A percentile compares a stretch with the other conserved stretches of the same genome.
Conservation (phyloP, 2,888 invertebrate species). For the Dryadula phaetusa region DNA sequence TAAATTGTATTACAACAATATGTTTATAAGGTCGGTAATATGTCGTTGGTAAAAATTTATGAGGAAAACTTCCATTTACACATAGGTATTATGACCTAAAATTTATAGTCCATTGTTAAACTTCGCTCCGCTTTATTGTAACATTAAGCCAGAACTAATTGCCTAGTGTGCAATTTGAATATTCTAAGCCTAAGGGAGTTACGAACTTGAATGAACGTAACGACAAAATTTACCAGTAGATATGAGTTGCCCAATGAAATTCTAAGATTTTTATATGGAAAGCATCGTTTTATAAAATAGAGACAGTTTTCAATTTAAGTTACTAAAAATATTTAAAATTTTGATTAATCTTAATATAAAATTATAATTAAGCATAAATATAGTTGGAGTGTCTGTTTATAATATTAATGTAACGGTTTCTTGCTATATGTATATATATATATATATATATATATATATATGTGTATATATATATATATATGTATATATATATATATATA, state of each 20-base stretch:
- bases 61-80: constrained; percentile 40
- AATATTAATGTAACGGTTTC: too few relatives aligned
- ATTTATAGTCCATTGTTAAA: constrained; percentile 42
- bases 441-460: too few relatives aligned
- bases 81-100: constrained; percentile 37
- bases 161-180: constrained; percentile 39
- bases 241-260: neutral
- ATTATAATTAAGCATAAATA: too few relatives aligned
- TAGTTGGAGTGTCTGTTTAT: too few relatives aligned
- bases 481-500: too few relatives aligned
- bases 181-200: constrained; percentile 36
- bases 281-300: neutral
- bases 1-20: constrained; percentile 24
- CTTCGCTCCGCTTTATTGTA: constrained; percentile 38
- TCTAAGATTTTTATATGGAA: neutral
- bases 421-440: too few relatives aligned
- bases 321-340: neutral
- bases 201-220: constrained; percentile 23
- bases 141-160: constrained; percentile 41
- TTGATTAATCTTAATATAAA: too few relatives aligned
- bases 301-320: too few relatives aligned
- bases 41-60: constrained; percentile 35
- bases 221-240: constrained; percentile 1
- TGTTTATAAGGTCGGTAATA: constrained; percentile 20
- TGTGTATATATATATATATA: too few relatives aligned